Base-by-base conservation (phyloP, 2,888 invertebrate genomes). In the Thumatha senex region DNA sequence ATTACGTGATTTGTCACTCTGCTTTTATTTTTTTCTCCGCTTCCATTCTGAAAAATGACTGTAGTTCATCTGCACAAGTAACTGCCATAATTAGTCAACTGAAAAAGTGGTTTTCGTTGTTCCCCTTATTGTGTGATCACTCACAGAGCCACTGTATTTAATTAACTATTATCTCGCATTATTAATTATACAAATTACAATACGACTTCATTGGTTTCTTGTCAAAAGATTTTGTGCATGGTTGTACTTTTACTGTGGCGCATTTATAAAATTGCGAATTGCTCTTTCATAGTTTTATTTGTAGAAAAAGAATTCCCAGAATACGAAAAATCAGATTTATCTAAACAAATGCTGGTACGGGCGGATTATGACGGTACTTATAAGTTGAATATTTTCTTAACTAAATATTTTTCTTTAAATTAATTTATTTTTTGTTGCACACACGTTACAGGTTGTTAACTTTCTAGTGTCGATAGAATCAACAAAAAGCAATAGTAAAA, bases 1-100 rank as follows among this genome's bases (percentile, higher is more conserved):
- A 89, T 89, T 88, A 86, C 86, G 86, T 89, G 88, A 90, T 90
- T 90, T 90, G 90, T 90, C 89, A 89, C 86, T 85, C 85, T 78
- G 70, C 64, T 61, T 35, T 54, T 57, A 51, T 42, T 75, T 71
- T 82, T 86, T 85, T 82, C 71, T 69, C 72, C 76, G 67, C 67
- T 70, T 71, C 54, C 70, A 60, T 71, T 76, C 80, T 84, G 87
- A 89, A 87, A 87, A 89, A 89, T 89, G 82, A 77, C 71, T 76
- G 70, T 65, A 75, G 78, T 81, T 84, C 80, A 83, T 82, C 78
- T 78, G 63, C 61, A 61, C 69, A 75, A 78, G 76, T 67, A 70
- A 75, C 61, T 45, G 64, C 51, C 72, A 76, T 86, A 89, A 89
- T 88, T 87, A 89, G 85, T 76, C 70, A 80, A 69, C 81, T 83